Evolutionary conservation across 92 coral and sea anemone genomes (phyloP).

Genomic region (Anthopleura xanthogrammica): DNA sequence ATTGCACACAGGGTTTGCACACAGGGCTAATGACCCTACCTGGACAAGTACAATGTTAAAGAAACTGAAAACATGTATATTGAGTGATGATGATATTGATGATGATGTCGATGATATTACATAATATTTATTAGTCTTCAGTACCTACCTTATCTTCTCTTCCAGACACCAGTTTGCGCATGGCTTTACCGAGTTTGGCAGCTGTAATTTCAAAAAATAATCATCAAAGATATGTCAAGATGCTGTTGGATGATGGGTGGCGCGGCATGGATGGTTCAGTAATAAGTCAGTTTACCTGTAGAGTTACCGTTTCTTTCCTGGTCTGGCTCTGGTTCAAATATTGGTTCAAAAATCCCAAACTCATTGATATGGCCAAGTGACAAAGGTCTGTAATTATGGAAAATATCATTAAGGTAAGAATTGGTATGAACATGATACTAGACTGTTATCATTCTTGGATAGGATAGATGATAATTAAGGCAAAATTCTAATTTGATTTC

Average conservation of each 20-base stretch:
- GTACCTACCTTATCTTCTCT: conserved; percentile 81
- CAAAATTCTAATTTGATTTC: too few species aligned
- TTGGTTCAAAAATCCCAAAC: conserved; percentile 92
- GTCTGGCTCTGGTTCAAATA: conserved; percentile 94
- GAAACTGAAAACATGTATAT: too few species aligned
- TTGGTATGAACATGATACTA: too few species aligned
- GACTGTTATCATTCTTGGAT: too few species aligned
- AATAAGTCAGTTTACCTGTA: conserved; percentile 50
- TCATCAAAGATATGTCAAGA: neutral
- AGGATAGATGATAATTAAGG: too few species aligned
- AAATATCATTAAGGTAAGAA: neutral
- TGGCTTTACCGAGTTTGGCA: conserved; percentile 88
- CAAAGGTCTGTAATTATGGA: conserved; percentile 64
- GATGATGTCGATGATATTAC: too few species aligned
- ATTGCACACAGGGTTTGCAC: too few species aligned
- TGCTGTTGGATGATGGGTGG: neutral
- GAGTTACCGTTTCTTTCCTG: conserved; percentile 65
- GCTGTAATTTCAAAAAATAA: conserved; percentile 36
- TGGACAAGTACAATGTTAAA: too few species aligned
- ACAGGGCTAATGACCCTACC: too few species aligned
- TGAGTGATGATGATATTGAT: too few species aligned
- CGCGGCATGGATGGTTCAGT: too few species aligned
- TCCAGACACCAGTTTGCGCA: conserved; percentile 96
- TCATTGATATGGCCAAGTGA: conserved; percentile 91
- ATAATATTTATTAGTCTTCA: too few species aligned